Conservation (phyloP, 64 coral and sea anemone genomes). For the Catalaphyllia jardinei region DNA sequence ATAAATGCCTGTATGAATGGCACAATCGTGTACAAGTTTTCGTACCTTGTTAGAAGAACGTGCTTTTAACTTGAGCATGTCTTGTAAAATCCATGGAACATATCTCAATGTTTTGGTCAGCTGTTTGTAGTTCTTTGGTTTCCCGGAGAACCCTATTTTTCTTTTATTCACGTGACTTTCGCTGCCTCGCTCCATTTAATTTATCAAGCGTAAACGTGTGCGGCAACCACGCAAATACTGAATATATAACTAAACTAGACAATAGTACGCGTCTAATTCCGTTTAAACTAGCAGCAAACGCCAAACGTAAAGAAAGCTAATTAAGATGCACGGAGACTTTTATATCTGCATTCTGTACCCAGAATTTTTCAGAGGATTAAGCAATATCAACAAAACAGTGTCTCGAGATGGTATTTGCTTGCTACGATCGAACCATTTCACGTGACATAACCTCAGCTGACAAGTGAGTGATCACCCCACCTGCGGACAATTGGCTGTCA, state of each 20-base stretch:
- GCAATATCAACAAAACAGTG: not conserved
- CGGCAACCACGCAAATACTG: too few species aligned
- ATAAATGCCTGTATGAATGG: too few species aligned
- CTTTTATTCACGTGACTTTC: not conserved
- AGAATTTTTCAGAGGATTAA: not conserved
- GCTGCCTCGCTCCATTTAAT: not conserved
- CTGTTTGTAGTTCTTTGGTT: conserved; percentile 1
- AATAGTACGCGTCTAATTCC: not conserved
- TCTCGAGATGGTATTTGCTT: not conserved
- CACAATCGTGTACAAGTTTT: too few species aligned
- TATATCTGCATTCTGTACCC: not conserved
- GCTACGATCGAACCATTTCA: not conserved
- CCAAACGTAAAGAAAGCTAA: not conserved
- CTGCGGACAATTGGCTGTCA: not conserved
- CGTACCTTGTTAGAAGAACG: not conserved
- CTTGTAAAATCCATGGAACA: conserved; percentile 27
- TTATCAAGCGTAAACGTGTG: not conserved
- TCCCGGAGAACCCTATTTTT: conserved; percentile 1
- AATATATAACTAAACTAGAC: not conserved
- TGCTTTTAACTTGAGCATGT: not conserved
- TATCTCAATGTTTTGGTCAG: not conserved
- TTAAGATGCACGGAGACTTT: not conserved
- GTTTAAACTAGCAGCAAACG: not conserved
- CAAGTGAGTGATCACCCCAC: not conserved
- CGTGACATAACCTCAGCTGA: conserved; percentile 28